These are phyloP conservation scores for Coregonus sp. DNA, from an alignment of 2,797 vertebrate genomes.

Conservation along the genomic window DNA sequence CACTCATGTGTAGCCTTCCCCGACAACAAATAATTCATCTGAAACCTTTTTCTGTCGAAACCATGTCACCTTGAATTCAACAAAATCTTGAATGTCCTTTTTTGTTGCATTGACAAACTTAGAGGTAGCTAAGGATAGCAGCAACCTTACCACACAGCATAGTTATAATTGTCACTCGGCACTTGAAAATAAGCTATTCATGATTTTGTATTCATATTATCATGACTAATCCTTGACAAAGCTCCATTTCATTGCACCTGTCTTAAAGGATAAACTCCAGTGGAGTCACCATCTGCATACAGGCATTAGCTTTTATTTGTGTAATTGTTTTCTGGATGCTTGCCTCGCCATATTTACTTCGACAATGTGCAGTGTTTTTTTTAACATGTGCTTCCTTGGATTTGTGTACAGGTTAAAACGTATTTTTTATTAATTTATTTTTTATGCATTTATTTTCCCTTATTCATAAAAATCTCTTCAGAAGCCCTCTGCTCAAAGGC, in stretches of 20 bases:
- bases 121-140: background rate
- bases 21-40: background rate
- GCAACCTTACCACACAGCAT: background rate
- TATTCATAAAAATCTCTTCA: background rate
- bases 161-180: background rate
- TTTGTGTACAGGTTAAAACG: background rate
- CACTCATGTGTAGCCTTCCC: background rate
- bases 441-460: background rate
- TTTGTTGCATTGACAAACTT: background rate
- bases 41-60: background rate
- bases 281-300: conserved; percentile 7
- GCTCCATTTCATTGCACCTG: conserved; percentile 6
- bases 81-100: background rate
- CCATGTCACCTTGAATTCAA: background rate
- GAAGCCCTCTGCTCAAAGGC: background rate
- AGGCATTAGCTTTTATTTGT: conserved; percentile 10
- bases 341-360: background rate
- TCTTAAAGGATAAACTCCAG: background rate
- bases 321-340: background rate
- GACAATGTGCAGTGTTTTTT: background rate
- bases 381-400: background rate
- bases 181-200: conserved; percentile 22
- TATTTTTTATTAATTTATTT: background rate
- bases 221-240: conserved; percentile 20
- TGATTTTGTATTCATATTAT: conserved; percentile 30